Percentiles rank a stretch among this genome's conserved stretches.
Evolutionary conservation across 1,140 invertebrate species (phyloP).

Genomic region (Sweltsa coloradensis): DNA sequence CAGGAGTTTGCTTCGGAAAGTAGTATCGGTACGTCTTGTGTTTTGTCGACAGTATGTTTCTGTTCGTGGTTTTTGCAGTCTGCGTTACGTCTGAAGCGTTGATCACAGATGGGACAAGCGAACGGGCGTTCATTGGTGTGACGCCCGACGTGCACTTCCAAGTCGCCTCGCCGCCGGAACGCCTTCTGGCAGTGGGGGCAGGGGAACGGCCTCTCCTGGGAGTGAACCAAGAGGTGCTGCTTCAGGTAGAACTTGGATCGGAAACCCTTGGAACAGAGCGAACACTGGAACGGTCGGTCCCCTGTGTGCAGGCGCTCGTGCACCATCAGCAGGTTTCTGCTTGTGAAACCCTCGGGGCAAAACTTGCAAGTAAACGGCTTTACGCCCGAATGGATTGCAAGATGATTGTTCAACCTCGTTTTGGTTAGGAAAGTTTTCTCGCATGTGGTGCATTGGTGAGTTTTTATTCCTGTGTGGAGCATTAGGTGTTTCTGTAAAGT

Average conservation of each 20-base stretch:
- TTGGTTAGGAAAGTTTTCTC: not conserved
- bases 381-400: not conserved
- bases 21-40: too few species aligned
- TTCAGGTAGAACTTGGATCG: not conserved
- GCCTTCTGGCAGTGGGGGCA: constrained; percentile 1
- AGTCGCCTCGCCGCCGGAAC: not conserved
- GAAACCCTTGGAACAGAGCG: constrained; percentile 5
- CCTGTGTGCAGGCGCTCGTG: constrained; percentile 7
- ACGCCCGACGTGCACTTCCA: not conserved
- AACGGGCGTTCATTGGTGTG: not conserved
- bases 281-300: constrained; percentile 2
- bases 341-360: not conserved
- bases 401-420: not conserved
- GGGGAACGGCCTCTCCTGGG: constrained; percentile 5
- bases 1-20: too few species aligned
- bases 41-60: not conserved
- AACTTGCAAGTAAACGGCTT: constrained; percentile 3
- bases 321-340: not conserved
- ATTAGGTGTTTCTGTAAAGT: too few species aligned
- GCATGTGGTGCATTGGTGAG: not conserved
- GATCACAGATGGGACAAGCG: too few species aligned
- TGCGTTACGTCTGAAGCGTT: constrained; percentile 1
- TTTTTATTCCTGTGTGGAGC: too few species aligned
- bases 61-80: not conserved
- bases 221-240: constrained; percentile 1